phyloP scores from a whole-genome alignment of 30 jellyfish, hydroid and myxozoan genomes.

The Chrysaora quinquecirrha region DNA sequence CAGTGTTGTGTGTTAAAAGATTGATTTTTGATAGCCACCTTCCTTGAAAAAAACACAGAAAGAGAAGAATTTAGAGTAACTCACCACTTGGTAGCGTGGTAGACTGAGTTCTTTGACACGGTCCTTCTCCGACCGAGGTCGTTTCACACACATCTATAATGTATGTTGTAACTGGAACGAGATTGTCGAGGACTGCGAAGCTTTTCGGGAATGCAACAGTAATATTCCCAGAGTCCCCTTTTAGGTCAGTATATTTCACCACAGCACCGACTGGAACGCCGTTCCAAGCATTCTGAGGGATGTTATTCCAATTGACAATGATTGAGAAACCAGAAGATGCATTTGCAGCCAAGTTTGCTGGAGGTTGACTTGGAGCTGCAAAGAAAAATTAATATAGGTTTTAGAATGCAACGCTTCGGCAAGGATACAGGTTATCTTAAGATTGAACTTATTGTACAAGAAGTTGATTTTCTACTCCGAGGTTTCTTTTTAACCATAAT shows the following conservation, averaged over 20 bases:
- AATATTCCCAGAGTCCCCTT: constrained; percentile 14
- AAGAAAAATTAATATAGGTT: not conserved
- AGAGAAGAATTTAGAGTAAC: no score
- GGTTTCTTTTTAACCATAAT: no score
- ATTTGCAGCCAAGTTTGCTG: constrained; percentile 30
- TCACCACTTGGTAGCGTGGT: constrained; percentile 64
- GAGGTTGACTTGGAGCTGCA: constrained; percentile 83
- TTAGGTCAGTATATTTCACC: constrained; percentile 22
- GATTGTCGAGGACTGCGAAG: constrained; percentile 13
- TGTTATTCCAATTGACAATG: constrained; percentile 51
- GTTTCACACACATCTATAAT: constrained; percentile 61
- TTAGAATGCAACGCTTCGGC: no score
- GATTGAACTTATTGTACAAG: no score
- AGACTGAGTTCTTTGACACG: constrained; percentile 74
- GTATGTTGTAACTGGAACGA: constrained; percentile 62
- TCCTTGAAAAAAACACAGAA: no score
- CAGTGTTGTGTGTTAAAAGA: no score
- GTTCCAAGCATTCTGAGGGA: constrained; percentile 52
- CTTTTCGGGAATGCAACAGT: constrained; percentile 11
- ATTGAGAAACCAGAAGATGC: constrained; percentile 48
- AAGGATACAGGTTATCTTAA: no score
- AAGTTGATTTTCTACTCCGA: no score
- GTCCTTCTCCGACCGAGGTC: constrained; percentile 77
- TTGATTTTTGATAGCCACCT: no score
- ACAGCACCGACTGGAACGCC: constrained; percentile 62